These are phyloP conservation scores for Acanthosepion lycidas DNA, from an alignment of 2,888 invertebrate genomes.

Conservation along the genomic window DNA sequence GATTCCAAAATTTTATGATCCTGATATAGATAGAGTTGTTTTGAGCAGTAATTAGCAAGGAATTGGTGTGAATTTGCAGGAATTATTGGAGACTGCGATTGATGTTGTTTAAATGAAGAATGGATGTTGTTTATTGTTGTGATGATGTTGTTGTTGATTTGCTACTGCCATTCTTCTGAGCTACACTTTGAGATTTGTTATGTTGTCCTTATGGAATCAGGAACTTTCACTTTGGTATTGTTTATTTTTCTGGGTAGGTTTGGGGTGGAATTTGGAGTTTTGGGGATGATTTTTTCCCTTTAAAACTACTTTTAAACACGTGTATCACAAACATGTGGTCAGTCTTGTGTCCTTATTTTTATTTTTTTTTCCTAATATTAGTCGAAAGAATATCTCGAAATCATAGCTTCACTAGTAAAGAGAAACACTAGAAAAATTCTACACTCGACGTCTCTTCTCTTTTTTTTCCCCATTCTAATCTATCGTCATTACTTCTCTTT, in stretches of 20 bases:
- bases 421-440: too few species aligned
- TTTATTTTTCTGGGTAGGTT: slow-evolving; percentile 3
- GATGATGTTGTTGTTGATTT: not conserved
- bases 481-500: too few species aligned
- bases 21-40: not conserved
- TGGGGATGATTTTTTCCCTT: not conserved
- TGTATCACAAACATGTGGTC: not conserved
- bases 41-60: not conserved
- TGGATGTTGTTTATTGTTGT: not conserved
- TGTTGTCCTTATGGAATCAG: not conserved
- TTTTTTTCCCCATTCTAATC: too few species aligned
- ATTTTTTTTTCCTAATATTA: not conserved
- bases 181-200: not conserved
- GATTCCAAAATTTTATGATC: not conserved
- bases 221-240: not conserved
- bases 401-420: too few species aligned
- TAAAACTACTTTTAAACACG: slow-evolving; percentile 4
- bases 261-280: not conserved
- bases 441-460: too few species aligned
- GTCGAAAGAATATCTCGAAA: not conserved
- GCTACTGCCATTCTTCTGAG: not conserved
- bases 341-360: not conserved
- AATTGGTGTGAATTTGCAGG: not conserved
- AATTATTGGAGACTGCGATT: not conserved
- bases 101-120: not conserved